Conservation (phyloP, 2,888 invertebrate genomes). For the Idaea straminata region DNA sequence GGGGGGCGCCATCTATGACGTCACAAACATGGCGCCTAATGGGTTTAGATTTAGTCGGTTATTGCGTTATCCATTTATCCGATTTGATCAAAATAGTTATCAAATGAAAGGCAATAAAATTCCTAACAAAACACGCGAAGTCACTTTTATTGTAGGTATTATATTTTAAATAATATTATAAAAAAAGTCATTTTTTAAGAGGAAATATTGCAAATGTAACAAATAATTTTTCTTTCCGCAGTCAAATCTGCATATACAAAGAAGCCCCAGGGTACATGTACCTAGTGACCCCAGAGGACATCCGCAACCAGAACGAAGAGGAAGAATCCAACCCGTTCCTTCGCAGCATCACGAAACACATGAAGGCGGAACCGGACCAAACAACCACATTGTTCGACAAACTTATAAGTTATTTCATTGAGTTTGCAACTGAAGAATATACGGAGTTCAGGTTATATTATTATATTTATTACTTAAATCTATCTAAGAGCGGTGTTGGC, state of each 20-base stretch:
- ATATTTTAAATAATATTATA: too few relatives aligned
- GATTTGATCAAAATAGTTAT: too few relatives aligned
- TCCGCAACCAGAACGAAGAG: conserved; percentile 29
- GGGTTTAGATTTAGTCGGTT: too few relatives aligned
- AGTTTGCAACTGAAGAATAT: conserved; percentile 36
- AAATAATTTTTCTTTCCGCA: conserved; percentile 30
- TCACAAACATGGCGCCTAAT: too few relatives aligned
- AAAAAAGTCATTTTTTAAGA: too few relatives aligned
- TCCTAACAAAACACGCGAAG: too few relatives aligned
- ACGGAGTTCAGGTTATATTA: conserved; percentile 37
- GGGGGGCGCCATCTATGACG: too few relatives aligned
- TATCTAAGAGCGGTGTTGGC: too few relatives aligned
- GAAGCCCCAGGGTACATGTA: conserved; percentile 47
- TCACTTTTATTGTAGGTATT: too few relatives aligned
- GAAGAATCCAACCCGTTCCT: conserved; percentile 45
- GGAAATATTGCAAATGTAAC: too few relatives aligned
- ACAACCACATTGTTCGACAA: conserved; percentile 20
- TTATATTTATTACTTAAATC: conserved; percentile 1
- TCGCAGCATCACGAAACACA: conserved; percentile 38
- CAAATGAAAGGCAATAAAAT: too few relatives aligned
- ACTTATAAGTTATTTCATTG: conserved; percentile 43
- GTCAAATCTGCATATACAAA: conserved; percentile 50
- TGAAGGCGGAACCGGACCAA: conserved; percentile 20
- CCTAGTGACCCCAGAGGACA: conserved; percentile 50
- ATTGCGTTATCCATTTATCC: too few relatives aligned